Percentiles rank a stretch among this genome's conserved stretches.
These are phyloP conservation scores for Myiotriccus ornatus DNA, from an alignment of 2,797 vertebrate genomes.

Conservation along the genomic window DNA sequence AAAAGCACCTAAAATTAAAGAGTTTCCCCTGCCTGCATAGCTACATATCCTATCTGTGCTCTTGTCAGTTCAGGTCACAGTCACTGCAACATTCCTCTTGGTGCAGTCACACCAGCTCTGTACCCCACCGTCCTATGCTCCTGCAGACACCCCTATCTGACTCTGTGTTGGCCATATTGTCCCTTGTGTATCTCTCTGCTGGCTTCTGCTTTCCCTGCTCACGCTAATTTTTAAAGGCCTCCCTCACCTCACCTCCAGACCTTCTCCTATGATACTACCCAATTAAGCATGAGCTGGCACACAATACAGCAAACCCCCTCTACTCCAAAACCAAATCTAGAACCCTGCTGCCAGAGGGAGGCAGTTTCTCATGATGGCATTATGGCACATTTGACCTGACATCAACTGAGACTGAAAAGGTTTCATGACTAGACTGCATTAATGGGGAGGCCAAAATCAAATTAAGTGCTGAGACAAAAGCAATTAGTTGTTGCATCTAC, in stretches of 20 bases:
- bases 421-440: not conserved
- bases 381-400: not conserved
- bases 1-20: not conserved
- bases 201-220: not conserved
- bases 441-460: not conserved
- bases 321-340: not conserved
- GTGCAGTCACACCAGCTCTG: not conserved
- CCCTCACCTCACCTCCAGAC: not conserved
- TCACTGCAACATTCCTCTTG: accelerated
- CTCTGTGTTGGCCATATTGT: accelerated
- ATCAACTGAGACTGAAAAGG: not conserved
- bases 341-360: not conserved
- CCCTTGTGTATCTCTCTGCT: accelerated
- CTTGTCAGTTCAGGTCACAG: not conserved
- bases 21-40: not conserved
- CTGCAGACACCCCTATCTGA: not conserved
- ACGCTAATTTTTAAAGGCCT: not conserved
- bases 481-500: not conserved
- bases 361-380: not conserved
- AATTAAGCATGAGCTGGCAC: not conserved
- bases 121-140: not conserved
- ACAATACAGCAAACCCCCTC: not conserved
- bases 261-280: accelerated
- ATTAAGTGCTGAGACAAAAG: not conserved
- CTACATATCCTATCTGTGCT: accelerated